phyloP scores from a whole-genome alignment of 2,797 vertebrate species.

The Crocidura indochinensis region DNA sequence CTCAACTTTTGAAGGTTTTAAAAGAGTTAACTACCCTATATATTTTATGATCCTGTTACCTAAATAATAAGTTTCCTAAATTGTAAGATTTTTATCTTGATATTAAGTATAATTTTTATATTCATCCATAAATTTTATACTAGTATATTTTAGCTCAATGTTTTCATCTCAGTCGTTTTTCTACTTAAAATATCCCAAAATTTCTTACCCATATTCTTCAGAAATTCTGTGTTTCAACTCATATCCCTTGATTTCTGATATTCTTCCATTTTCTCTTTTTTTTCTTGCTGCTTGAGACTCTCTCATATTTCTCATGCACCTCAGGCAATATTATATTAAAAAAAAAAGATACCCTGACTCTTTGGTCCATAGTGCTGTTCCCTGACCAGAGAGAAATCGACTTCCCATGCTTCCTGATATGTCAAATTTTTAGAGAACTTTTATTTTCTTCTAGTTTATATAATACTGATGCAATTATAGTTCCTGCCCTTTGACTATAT shows the following conservation, averaged over 20 bases:
- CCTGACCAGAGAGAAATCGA: not conserved
- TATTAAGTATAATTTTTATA: conserved; percentile 19
- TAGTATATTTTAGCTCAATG: conserved; percentile 18
- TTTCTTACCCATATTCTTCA: not conserved
- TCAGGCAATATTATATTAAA: not conserved
- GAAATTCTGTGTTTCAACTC: not conserved
- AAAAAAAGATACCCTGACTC: not conserved
- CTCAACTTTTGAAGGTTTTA: conserved; percentile 15
- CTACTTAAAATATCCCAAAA: not conserved
- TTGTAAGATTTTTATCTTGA: not conserved
- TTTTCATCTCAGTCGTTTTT: conserved; percentile 3
- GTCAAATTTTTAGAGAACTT: not conserved
- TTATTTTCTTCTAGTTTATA: not conserved
- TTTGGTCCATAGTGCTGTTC: not conserved
- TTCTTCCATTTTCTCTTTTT: too few relatives aligned
- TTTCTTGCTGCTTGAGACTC: not conserved
- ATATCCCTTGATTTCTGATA: not conserved
- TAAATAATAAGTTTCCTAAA: conserved; percentile 14
- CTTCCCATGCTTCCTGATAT: not conserved
- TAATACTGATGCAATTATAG: not conserved
- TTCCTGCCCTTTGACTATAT: not conserved
- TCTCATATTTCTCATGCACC: fast-evolving
- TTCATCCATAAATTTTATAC: conserved; percentile 35
- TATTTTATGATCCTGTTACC: conserved; percentile 33
- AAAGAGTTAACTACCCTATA: not conserved